These are phyloP conservation scores for Rhorus exstirpatorius DNA, from an alignment of 2,888 invertebrate species.

Conservation along the genomic window DNA sequence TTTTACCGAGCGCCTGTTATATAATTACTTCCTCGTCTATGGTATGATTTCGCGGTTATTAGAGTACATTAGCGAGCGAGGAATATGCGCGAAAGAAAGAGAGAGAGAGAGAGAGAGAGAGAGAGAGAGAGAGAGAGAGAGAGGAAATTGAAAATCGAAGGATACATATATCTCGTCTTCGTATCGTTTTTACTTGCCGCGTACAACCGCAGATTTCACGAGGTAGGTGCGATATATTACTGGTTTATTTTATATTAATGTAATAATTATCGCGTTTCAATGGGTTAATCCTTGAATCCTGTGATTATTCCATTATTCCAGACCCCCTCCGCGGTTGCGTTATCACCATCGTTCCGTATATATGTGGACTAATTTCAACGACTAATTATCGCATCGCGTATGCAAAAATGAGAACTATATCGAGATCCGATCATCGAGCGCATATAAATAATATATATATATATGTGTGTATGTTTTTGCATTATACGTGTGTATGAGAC, in stretches of 20 bases:
- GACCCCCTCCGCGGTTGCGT: constrained; percentile 4
- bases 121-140: not conserved
- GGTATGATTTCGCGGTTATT: constrained; percentile 22
- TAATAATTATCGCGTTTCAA: constrained; percentile 64
- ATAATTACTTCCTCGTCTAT: constrained; percentile 45
- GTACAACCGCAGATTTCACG: constrained; percentile 34
- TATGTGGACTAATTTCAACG: constrained; percentile 52
- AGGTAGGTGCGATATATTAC: constrained; percentile 65
- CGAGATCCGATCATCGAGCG: constrained; percentile 12
- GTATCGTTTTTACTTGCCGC: constrained; percentile 28
- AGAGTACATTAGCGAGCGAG: not conserved
- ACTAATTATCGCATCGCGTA: constrained; percentile 58
- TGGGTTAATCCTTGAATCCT: constrained; percentile 44
- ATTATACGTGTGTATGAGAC: too few species aligned
- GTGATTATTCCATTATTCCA: constrained; percentile 3
- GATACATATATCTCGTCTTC: constrained; percentile 27
- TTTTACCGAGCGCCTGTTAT: constrained; percentile 18
- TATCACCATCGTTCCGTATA: constrained; percentile 27
- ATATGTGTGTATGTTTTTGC: too few species aligned
- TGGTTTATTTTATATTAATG: constrained; percentile 70
- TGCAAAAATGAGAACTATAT: constrained; percentile 28
- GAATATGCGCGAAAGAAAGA: not conserved
- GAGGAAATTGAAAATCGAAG: constrained; percentile 19
- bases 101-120: constrained; percentile 8
- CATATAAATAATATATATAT: not conserved